These are phyloP conservation scores for Daboia siamensis DNA, from an alignment of 2,113 vertebrate species.

Conservation along the genomic window DNA sequence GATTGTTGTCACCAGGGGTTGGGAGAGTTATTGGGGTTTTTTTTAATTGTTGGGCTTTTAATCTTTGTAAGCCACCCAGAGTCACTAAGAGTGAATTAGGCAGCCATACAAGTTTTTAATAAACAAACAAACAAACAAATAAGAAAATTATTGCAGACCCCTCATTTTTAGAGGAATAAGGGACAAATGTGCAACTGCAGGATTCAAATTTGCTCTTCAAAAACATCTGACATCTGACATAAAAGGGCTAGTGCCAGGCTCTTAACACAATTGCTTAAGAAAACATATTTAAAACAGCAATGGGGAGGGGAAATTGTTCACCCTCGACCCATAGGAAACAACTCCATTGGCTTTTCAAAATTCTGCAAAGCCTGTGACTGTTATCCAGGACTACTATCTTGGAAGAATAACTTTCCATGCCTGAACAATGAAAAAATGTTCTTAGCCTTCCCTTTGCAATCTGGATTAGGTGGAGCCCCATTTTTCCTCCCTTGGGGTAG, in stretches of 20 bases:
- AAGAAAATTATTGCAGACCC: neutral
- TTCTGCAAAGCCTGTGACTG: constrained; percentile 42
- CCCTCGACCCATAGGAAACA: constrained; percentile 28
- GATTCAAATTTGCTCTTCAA: neutral
- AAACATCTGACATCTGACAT: neutral
- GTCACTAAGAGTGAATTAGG: neutral
- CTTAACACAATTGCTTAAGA: neutral
- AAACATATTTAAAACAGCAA: constrained; percentile 20
- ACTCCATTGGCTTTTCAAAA: constrained; percentile 11
- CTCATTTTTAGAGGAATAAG: neutral
- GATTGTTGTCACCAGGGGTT: neutral
- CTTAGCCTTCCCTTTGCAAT: constrained; percentile 56
- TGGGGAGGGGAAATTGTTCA: constrained; percentile 9
- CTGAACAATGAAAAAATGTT: constrained; percentile 49
- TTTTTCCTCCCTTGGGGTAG: constrained; percentile 57
- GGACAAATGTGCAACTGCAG: neutral
- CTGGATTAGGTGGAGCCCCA: constrained; percentile 45
- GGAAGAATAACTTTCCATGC: constrained; percentile 61
- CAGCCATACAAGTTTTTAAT: neutral
- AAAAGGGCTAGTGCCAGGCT: neutral
- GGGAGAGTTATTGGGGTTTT: neutral
- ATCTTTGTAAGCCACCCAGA: neutral
- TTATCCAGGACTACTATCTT: constrained; percentile 42
- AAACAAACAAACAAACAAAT: too few species aligned
- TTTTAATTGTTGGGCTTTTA: neutral